These are phyloP conservation scores for Timema podura DNA, from an alignment of 2,888 invertebrate species.

Conservation along the genomic window DNA sequence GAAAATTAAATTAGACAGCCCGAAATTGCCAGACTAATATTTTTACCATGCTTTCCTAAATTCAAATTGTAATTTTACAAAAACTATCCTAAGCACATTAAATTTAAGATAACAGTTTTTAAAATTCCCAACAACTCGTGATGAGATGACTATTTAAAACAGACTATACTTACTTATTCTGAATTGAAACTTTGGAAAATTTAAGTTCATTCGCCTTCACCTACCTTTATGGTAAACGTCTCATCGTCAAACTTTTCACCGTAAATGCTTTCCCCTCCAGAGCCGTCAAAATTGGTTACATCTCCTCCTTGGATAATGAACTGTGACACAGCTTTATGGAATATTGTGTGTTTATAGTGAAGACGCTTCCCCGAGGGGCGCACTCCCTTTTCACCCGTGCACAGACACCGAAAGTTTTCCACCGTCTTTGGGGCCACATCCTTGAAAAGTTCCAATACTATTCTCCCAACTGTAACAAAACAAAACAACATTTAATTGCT, in stretches of 20 bases:
- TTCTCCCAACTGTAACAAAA: constrained; percentile 64
- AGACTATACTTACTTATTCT: too few relatives aligned
- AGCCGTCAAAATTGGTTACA: constrained; percentile 73
- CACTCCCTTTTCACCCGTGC: constrained; percentile 84
- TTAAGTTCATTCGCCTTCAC: constrained; percentile 28
- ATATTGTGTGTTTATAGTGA: constrained; percentile 76
- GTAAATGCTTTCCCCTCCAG: constrained; percentile 92
- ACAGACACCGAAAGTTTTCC: constrained; percentile 87
- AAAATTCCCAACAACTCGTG: too few relatives aligned
- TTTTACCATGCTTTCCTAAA: too few relatives aligned
- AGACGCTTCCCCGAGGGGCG: constrained; percentile 67
- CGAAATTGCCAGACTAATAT: too few relatives aligned
- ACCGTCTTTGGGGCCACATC: constrained; percentile 81
- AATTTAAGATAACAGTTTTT: too few relatives aligned
- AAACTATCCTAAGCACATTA: too few relatives aligned
- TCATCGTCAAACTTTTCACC: constrained; percentile 88
- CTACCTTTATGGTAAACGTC: constrained; percentile 65
- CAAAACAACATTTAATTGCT: background rate
- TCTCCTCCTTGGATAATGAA: constrained; percentile 90
- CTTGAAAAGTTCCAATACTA: constrained; percentile 81
- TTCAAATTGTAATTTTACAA: too few relatives aligned
- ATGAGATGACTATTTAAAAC: too few relatives aligned
- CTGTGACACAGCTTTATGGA: constrained; percentile 79
- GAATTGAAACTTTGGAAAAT: background rate
- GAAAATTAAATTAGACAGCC: too few relatives aligned